Base-by-base conservation (phyloP, 2,888 invertebrate genomes). In the Pristionchus japonicus region DNA sequence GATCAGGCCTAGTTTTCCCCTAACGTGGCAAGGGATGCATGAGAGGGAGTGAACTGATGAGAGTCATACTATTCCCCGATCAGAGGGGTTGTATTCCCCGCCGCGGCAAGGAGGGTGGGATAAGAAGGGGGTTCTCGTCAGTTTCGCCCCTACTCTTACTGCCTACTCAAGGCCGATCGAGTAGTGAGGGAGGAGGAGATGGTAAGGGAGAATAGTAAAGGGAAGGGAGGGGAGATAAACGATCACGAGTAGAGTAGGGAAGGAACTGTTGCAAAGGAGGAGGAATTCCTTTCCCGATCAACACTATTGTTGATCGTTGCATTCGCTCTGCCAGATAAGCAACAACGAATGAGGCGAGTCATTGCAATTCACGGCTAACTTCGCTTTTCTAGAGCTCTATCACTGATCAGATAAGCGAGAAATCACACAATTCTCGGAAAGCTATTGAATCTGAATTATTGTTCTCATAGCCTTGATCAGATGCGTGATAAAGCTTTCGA, bases 201-300 rank as follows among this genome's bases (percentile, higher is more conserved):
- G 70, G 70, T 27, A 70, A 31, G 70, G 70, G 43, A n/a, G 77
- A 43, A 77, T 40, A 77, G 77, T 43, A 77, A 77, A 31, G 43
- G 23, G 77, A 17, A 70, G 70, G 43, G 70, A n/a, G 74, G 77
- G 20, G 49, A 80, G 80, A 80, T 80, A 80, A 49, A 80, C 47
- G 80, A 43, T 40, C 37, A 77, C 40, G 43, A 43, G 43, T 15
- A 74, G 9, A 74, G 40, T 6, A n/a, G 43, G 17, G 17, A 27
- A 67, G 67, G n/a, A 43, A 70, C 37, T 37, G 34, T 17, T 31
- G 70, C 37, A 37, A 37, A 13, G n/a, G 70, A 70, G 70, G 31
- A n/a, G 23, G 61, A 4, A 61, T 61, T 61, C 70, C 70, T 34
- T n/a, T n/a, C 17, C 70, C 70, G 11, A 43, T 43, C 43, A 27